These are phyloP conservation scores for Cataglyphis rosenhaueri DNA, from an alignment of 2,888 invertebrate genomes.

Conservation along the genomic window DNA sequence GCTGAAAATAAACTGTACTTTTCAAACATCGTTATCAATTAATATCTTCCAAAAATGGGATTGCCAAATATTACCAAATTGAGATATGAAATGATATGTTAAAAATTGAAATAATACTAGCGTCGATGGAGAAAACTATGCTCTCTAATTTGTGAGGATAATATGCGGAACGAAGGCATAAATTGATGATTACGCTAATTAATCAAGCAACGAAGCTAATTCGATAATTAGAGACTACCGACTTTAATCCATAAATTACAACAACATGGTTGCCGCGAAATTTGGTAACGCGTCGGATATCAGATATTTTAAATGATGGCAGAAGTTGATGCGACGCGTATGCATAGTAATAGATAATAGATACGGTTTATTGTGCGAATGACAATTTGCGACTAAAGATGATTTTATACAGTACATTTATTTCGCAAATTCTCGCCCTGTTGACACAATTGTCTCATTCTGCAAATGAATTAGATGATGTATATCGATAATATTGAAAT, in stretches of 20 bases:
- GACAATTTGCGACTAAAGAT: constrained; percentile 17
- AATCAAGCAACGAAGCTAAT: constrained; percentile 59
- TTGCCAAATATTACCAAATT: not conserved
- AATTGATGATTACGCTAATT: constrained; percentile 61
- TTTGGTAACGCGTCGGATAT: constrained; percentile 27
- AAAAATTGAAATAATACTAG: constrained; percentile 3
- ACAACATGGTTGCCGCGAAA: not conserved
- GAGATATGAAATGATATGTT: not conserved
- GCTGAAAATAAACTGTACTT: constrained; percentile 13
- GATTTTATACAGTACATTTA: not conserved
- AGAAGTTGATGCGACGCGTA: constrained; percentile 1
- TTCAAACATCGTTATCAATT: constrained; percentile 1
- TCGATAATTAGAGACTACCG: constrained; percentile 54
- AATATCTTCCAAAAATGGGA: constrained; percentile 17
- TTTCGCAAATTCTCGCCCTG: not conserved
- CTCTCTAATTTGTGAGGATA: constrained; percentile 1
- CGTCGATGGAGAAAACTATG: not conserved
- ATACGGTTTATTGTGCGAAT: constrained; percentile 14
- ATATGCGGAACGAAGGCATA: constrained; percentile 10
- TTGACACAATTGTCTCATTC: not conserved
- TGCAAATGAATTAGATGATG: not conserved
- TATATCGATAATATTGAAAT: not conserved
- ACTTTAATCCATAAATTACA: constrained; percentile 61
- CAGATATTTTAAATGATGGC: constrained; percentile 41
- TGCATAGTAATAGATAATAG: constrained; percentile 32